phyloP scores from a whole-genome alignment of 1,140 invertebrate genomes.

The Nylanderia fulva region DNA sequence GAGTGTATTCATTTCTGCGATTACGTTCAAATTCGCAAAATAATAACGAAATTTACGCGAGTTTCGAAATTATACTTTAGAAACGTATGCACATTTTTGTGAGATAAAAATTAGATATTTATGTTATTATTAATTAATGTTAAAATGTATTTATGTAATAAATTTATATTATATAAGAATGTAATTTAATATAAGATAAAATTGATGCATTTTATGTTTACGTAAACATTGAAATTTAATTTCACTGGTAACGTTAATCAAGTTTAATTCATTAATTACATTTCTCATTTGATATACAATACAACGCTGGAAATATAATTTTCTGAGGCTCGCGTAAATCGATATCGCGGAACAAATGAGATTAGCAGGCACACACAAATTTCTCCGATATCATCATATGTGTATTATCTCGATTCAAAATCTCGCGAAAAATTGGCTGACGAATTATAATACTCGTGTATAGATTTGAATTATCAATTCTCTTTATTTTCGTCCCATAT shows the following conservation, averaged over 20 bases:
- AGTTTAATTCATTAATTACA: slow-evolving; percentile 20
- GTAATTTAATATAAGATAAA: neutral
- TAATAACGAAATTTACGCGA: slow-evolving; percentile 13
- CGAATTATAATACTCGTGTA: neutral
- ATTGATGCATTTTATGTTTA: neutral
- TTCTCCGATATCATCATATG: neutral
- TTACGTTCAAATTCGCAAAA: slow-evolving; percentile 6
- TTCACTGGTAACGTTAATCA: neutral
- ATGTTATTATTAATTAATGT: neutral
- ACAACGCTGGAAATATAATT: neutral
- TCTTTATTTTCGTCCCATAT: neutral
- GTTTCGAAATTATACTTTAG: neutral
- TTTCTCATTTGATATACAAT: neutral
- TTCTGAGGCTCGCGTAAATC: neutral
- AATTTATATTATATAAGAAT: slow-evolving; percentile 27
- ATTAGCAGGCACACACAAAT: neutral
- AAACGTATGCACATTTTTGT: neutral
- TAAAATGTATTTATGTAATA: neutral
- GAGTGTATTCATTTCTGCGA: neutral
- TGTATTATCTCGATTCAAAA: slow-evolving; percentile 1
- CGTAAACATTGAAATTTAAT: neutral
- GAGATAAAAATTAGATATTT: neutral
- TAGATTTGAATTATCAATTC: slow-evolving; percentile 1
- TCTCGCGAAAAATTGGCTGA: neutral
- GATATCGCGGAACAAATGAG: neutral